Evolutionary conservation across 37 sponge, comb jelly and placozoan species (phyloP).

Genomic region (Beroe forskalii): DNA sequence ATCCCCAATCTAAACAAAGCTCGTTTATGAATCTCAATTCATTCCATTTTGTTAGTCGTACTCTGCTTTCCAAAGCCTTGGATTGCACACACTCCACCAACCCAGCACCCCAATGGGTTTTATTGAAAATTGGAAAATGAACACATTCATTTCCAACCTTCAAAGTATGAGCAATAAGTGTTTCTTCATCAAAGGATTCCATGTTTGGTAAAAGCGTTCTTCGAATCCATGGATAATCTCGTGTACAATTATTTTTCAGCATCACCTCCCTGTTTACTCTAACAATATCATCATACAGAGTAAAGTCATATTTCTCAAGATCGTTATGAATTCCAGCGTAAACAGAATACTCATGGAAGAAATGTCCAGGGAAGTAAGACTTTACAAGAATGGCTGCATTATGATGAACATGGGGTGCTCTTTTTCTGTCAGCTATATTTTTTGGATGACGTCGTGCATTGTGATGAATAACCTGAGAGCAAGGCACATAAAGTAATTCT

Average conservation of each 20-base stretch:
- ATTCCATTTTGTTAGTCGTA: background rate
- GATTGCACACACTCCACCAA: background rate
- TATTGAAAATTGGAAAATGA: background rate
- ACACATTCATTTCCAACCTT: background rate
- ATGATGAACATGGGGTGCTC: background rate
- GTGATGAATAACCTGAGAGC: background rate
- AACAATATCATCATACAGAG: background rate
- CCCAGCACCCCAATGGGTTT: background rate
- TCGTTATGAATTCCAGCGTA: too few relatives aligned
- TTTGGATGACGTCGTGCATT: background rate
- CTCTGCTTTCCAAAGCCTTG: background rate
- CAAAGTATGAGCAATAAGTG: background rate
- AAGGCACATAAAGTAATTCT: background rate
- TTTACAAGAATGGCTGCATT: too few relatives aligned
- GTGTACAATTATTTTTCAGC: background rate
- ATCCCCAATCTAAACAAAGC: slow-evolving; percentile 5
- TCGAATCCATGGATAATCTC: slow-evolving; percentile 3
- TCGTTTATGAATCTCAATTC: background rate
- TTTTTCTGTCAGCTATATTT: background rate
- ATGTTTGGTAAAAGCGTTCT: background rate
- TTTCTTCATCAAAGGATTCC: background rate
- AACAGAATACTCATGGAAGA: too few relatives aligned
- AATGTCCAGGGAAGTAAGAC: too few relatives aligned
- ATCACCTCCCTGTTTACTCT: background rate
- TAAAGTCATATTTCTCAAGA: background rate